phyloP scores from a whole-genome alignment of 2,113 vertebrate genomes.

The Tragulus kanchil region DNA sequence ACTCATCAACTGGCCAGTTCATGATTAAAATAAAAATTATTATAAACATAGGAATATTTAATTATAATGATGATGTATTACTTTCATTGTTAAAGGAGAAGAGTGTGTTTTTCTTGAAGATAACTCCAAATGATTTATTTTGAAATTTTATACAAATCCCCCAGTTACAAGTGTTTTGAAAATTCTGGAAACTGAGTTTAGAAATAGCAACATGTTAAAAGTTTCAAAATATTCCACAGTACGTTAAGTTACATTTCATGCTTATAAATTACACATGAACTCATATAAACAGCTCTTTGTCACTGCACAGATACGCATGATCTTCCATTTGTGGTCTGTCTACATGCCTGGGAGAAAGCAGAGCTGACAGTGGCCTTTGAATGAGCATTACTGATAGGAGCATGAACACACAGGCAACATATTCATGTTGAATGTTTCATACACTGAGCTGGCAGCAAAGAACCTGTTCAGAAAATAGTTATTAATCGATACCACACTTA shows the following conservation, averaged over 20 bases:
- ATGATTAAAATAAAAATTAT: conserved; percentile 51
- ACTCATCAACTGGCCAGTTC: not conserved
- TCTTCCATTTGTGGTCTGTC: not conserved
- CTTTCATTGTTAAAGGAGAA: conserved; percentile 58
- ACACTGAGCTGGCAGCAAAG: not conserved
- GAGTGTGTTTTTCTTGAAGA: conserved; percentile 47
- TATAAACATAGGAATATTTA: conserved; percentile 45
- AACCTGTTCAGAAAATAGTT: conserved; percentile 5
- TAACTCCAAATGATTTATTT: conserved; percentile 63
- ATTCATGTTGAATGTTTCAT: not conserved
- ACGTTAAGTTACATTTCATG: not conserved
- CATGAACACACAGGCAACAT: not conserved
- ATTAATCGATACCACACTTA: not conserved
- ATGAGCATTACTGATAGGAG: not conserved
- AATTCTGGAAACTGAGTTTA: conserved; percentile 36
- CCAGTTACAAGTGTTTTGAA: conserved; percentile 1
- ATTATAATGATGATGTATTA: not conserved
- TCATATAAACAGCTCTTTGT: not conserved
- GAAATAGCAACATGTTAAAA: conserved; percentile 54
- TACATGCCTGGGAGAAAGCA: not conserved
- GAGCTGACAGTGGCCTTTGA: not conserved
- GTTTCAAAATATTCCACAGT: conserved; percentile 40
- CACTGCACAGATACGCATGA: not conserved
- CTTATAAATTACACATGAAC: conserved; percentile 27
- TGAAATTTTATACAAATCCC: conserved; percentile 15